Base-by-base conservation (phyloP, 1,140 invertebrate species). In the Hyphantria cunea region DNA sequence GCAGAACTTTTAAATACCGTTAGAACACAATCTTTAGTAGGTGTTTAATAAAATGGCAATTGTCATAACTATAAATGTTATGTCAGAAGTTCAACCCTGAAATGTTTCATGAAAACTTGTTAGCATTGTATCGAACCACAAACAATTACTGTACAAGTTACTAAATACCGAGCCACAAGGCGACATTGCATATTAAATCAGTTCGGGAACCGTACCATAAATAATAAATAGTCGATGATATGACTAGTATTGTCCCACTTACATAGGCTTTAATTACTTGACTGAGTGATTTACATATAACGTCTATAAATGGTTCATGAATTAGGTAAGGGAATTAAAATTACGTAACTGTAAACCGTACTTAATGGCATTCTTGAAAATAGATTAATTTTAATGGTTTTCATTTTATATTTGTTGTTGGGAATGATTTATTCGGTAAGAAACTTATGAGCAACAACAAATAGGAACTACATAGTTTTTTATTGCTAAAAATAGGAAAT, bases 181-280 rank as follows among this genome's bases (percentile, higher is more conserved):
- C 67, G 60, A 68, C 54, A 59, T 49, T 68, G 68, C 70, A 78
- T 78, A 73, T 67, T 78, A 78, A 78, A 78, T 78, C 73, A 76
- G 55, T 70, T 73, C 65, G 68, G 65, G 44, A 68, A 70, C 67
- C 49, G 41, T 42, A 34, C 62, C n/a, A 48, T 78, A 62, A 74
- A 75, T 75, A 76, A 73, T 76, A 76, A 72, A 75, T 70, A 53
- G 25, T 15, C 47, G 41, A 64, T 72, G 73, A 66, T 76, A 70
- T 74, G 73, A 76, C 76, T 68, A 76, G 63, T 70, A 73, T 63
- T 74, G 64, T 64, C 64, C 60, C 70, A 66, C 69, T 70, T 68
- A 73, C 56, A 73, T 64, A 64, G 69, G 67, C 62, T 72, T 76
- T 78, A 78, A 78, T 78, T 78, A 72, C 69, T 64, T 65, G 64